These are phyloP conservation scores for Phoenoteleia sp. DNA, from an alignment of 2,888 invertebrate species.

Conservation along the genomic window DNA sequence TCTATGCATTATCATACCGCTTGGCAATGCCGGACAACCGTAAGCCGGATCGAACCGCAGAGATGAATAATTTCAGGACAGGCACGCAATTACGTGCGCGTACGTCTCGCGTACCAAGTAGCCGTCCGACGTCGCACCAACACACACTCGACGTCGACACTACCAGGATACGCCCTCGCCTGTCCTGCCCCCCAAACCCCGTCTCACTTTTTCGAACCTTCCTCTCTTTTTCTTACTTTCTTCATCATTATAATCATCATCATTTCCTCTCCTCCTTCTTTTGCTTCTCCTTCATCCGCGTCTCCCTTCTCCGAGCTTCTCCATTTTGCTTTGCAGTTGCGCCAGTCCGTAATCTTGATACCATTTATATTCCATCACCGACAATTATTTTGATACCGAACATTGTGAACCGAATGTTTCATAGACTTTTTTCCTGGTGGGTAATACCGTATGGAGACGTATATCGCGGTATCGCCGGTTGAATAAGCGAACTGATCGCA, in stretches of 20 bases:
- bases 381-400: constrained; percentile 82
- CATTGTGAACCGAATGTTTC: constrained; percentile 61
- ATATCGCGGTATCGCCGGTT: constrained; percentile 38
- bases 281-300: constrained; percentile 34
- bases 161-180: constrained; percentile 70
- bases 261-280: constrained; percentile 40
- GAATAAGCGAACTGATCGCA: constrained; percentile 47
- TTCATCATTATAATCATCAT: constrained; percentile 58
- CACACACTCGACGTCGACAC: constrained; percentile 71
- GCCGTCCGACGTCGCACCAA: constrained; percentile 78
- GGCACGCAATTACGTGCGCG: constrained; percentile 86
- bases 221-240: constrained; percentile 55
- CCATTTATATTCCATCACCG: constrained; percentile 84
- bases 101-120: constrained; percentile 86
- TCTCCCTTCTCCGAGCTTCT: constrained; percentile 57
- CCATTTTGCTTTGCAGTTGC: constrained; percentile 61
- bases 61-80: constrained; percentile 86
- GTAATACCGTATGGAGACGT: constrained; percentile 48
- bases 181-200: constrained; percentile 38
- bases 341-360: constrained; percentile 81
- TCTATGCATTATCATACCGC: constrained; percentile 86
- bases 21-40: constrained; percentile 79
- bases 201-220: constrained; percentile 24
- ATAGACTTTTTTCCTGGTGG: constrained; percentile 50
- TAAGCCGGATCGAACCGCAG: constrained; percentile 81